Percentiles rank a stretch among this genome's conserved stretches.
Evolutionary conservation across 1,140 invertebrate species (phyloP).

Genomic region (Ylistrum balloti): DNA sequence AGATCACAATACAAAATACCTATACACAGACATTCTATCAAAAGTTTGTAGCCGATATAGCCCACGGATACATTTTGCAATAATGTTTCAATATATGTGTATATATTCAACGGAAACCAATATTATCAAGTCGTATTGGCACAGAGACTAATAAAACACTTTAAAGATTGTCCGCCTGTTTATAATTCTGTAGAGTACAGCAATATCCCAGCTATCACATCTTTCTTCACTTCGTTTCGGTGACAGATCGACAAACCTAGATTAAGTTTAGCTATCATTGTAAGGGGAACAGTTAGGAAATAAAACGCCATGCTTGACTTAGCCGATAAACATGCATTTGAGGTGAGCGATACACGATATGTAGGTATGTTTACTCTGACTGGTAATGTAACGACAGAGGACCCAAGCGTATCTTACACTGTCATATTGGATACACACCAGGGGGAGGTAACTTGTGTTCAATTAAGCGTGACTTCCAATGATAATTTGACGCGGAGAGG

Average conservation of each 20-base stretch:
- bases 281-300: slow-evolving; percentile 13
- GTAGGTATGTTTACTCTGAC: background rate
- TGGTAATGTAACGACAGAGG: background rate
- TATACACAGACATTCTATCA: background rate
- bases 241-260: slow-evolving; percentile 28
- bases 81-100: slow-evolving; percentile 23
- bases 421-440: background rate
- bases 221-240: background rate
- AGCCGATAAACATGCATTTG: slow-evolving; percentile 24
- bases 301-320: slow-evolving; percentile 26
- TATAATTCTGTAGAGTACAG: background rate
- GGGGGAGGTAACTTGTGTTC: slow-evolving; percentile 21
- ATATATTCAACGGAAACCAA: slow-evolving; percentile 20
- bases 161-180: background rate
- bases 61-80: background rate
- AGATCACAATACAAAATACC: background rate
- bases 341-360: slow-evolving; percentile 11
- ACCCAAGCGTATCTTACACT: slow-evolving; percentile 2
- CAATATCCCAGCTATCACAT: slow-evolving; percentile 34
- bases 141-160: background rate
- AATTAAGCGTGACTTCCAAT: slow-evolving; percentile 32
- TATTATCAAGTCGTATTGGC: background rate
- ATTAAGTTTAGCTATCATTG: background rate
- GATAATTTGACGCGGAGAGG: slow-evolving; percentile 8
- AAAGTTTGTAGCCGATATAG: background rate